phyloP scores from a whole-genome alignment of 2,888 invertebrate genomes.

The Noctuana brunneofusca region DNA sequence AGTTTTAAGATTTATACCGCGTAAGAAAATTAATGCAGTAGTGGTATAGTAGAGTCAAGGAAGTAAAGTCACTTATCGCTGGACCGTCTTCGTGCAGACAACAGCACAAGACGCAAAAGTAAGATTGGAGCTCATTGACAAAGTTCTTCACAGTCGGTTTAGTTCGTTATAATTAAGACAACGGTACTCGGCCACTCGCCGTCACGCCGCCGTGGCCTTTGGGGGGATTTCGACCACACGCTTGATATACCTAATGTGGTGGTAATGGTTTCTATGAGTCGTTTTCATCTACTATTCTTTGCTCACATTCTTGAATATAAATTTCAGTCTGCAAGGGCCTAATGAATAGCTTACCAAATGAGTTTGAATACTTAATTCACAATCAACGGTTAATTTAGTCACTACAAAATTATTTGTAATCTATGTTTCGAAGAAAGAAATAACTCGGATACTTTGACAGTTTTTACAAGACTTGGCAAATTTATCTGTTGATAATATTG shows the following conservation, averaged over 20 bases:
- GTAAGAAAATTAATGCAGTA: no score
- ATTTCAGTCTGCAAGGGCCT: background rate
- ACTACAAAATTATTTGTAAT: no score
- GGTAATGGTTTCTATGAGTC: constrained; percentile 2
- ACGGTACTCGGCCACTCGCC: constrained; percentile 45
- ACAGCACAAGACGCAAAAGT: constrained; percentile 10
- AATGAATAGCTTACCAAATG: no score
- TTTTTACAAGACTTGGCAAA: no score
- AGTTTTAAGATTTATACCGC: no score
- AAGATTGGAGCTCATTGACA: constrained; percentile 47
- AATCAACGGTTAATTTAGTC: no score
- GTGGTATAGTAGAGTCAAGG: background rate
- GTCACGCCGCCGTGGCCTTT: constrained; percentile 39
- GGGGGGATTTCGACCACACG: constrained; percentile 35
- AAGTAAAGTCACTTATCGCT: background rate
- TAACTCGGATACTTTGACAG: no score
- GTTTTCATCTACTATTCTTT: background rate
- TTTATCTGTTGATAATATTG: no score
- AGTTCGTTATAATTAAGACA: constrained; percentile 49
- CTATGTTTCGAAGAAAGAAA: no score
- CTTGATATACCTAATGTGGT: constrained; percentile 27
- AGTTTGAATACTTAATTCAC: no score
- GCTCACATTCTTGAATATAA: background rate
- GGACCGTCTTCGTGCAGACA: background rate
- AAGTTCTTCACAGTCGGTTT: constrained; percentile 62